These are phyloP conservation scores for Lamprologus lemairii DNA, from an alignment of 2,113 vertebrate genomes.

Conservation along the genomic window DNA sequence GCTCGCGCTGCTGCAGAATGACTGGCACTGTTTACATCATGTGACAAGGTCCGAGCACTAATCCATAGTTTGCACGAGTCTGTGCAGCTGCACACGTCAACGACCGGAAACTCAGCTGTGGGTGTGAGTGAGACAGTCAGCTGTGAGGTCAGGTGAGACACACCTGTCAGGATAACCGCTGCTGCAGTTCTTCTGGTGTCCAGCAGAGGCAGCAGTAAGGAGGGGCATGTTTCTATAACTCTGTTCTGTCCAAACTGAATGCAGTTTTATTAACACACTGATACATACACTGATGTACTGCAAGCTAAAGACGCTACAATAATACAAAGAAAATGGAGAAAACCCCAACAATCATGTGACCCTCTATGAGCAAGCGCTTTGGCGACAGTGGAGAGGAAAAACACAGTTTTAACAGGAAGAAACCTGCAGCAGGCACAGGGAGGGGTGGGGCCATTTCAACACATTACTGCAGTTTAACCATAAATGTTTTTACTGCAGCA, in stretches of 20 bases:
- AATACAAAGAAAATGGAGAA: background rate
- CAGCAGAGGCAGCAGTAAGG: background rate
- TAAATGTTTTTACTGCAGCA: background rate
- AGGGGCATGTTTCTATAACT: background rate
- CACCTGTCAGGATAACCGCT: background rate
- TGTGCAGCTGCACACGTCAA: background rate
- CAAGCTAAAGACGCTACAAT: background rate
- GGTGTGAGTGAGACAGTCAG: background rate
- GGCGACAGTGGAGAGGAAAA: background rate
- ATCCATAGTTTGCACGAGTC: background rate
- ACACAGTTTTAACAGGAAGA: fast-evolving
- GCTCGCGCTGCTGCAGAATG: background rate
- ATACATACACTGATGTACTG: background rate
- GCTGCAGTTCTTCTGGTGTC: background rate
- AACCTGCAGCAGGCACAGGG: background rate
- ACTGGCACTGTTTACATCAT: background rate
- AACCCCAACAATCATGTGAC: background rate
- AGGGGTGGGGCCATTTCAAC: background rate
- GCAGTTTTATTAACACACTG: background rate
- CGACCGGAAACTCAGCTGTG: background rate
- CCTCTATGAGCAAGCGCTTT: background rate
- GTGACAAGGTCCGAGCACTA: background rate
- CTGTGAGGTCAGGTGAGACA: background rate
- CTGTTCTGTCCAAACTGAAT: background rate
- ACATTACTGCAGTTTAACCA: background rate